These are phyloP conservation scores for Hyposmocoma kahamanoa DNA, from an alignment of 1,140 invertebrate species.

Conservation along the genomic window DNA sequence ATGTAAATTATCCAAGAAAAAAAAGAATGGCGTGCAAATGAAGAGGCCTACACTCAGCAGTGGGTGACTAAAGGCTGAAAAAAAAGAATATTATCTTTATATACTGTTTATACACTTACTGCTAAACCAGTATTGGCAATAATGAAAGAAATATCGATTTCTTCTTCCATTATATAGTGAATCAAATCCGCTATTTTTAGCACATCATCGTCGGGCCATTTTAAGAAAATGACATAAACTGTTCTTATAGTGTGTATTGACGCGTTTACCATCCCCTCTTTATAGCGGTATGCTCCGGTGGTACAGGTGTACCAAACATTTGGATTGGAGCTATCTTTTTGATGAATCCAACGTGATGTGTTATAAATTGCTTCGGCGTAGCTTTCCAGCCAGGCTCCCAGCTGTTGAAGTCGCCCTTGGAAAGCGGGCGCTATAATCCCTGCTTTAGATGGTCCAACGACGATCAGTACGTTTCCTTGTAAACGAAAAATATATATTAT, in stretches of 20 bases:
- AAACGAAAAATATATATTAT: slow-evolving; percentile 22
- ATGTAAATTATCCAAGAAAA: too few species aligned
- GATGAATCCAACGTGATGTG: slow-evolving; percentile 83
- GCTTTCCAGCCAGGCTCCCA: slow-evolving; percentile 85
- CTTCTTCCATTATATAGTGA: too few species aligned
- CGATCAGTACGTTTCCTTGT: slow-evolving; percentile 88
- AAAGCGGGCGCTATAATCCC: slow-evolving; percentile 92
- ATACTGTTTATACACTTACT: too few species aligned
- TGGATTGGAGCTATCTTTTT: slow-evolving; percentile 86
- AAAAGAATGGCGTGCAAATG: too few species aligned
- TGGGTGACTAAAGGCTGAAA: too few species aligned
- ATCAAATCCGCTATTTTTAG: slow-evolving; percentile 73
- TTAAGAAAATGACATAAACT: slow-evolving; percentile 79
- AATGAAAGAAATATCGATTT: too few species aligned
- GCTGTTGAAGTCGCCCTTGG: slow-evolving; percentile 85
- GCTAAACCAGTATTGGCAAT: too few species aligned
- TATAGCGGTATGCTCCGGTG: slow-evolving; percentile 40
- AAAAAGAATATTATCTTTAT: too few species aligned
- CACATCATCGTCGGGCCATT: slow-evolving; percentile 78
- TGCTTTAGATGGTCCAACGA: slow-evolving; percentile 93
- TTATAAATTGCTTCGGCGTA: slow-evolving; percentile 94
- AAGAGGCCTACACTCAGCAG: too few species aligned
- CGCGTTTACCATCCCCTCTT: slow-evolving; percentile 20
- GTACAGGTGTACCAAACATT: slow-evolving; percentile 85
- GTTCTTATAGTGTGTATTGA: slow-evolving; percentile 34